Percentiles rank a stretch among this genome's conserved stretches.
These are phyloP conservation scores for Ceratina australensis DNA, from an alignment of 1,140 invertebrate genomes.

Conservation along the genomic window DNA sequence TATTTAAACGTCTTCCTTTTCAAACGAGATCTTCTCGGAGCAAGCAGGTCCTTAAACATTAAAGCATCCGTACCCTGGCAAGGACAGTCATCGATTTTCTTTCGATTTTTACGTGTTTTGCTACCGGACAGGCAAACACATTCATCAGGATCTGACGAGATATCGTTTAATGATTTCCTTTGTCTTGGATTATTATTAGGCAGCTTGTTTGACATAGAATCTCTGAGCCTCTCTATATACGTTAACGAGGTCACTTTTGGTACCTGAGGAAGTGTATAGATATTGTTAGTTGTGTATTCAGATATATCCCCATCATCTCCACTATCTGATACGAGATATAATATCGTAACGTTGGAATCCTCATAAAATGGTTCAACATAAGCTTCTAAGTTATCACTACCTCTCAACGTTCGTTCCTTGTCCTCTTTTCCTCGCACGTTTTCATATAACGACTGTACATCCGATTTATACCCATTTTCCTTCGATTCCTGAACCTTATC, in stretches of 20 bases:
- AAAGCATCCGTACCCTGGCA: no score
- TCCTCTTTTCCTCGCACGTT: not conserved
- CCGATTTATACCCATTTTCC: not conserved
- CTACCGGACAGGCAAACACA: no score
- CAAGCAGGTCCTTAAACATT: not conserved
- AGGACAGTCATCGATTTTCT: no score
- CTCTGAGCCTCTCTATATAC: not conserved
- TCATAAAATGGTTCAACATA: not conserved
- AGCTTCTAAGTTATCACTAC: not conserved
- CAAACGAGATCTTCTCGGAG: not conserved
- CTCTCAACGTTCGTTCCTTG: not conserved
- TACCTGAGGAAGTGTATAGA: no score
- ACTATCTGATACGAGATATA: not conserved
- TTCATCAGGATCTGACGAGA: not conserved
- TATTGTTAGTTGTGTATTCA: not conserved
- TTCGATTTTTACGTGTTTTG: not conserved
- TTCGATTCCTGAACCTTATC: not conserved
- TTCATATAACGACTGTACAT: not conserved
- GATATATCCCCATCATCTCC: constrained; percentile 11
- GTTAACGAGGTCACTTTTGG: constrained; percentile 1
- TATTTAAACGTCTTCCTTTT: not conserved
- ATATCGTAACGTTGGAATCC: no score
- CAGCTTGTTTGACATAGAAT: not conserved
- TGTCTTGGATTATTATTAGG: no score
- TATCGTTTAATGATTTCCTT: not conserved